Conservation (phyloP, 1,140 invertebrate genomes). For the Psilanteris sp. region DNA sequence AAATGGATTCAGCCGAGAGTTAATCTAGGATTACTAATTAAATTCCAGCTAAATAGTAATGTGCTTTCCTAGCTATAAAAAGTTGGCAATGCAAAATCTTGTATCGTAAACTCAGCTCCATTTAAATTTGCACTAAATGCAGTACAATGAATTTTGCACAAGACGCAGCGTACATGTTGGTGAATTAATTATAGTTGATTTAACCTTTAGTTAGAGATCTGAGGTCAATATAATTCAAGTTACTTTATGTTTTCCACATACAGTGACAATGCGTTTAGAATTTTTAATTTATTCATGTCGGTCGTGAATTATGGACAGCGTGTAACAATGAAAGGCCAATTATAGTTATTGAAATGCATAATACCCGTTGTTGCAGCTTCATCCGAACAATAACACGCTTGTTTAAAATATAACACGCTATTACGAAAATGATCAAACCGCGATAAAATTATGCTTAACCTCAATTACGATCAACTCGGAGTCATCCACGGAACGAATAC, state of each 20-base stretch:
- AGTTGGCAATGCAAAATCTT: constrained; percentile 53
- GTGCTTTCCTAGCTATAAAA: constrained; percentile 24
- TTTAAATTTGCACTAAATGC: constrained; percentile 60
- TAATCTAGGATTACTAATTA: constrained; percentile 39
- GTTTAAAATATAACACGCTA: no score
- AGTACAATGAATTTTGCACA: constrained; percentile 50
- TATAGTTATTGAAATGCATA: not conserved
- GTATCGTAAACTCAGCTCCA: constrained; percentile 49
- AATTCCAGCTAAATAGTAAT: constrained; percentile 36
- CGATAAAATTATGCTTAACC: no score
- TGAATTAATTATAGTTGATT: constrained; percentile 60
- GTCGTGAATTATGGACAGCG: not conserved
- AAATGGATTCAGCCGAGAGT: constrained; percentile 17
- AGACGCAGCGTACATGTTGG: constrained; percentile 23
- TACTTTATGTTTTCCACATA: constrained; percentile 37
- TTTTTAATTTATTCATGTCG: constrained; percentile 34
- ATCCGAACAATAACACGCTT: no score
- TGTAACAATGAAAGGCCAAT: not conserved
- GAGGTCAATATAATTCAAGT: constrained; percentile 50
- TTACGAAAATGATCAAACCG: no score
- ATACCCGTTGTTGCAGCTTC: no score
- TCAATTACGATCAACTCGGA: no score
- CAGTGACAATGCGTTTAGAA: constrained; percentile 29
- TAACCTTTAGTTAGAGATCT: constrained; percentile 49
- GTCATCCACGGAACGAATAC: no score